Conservation (phyloP, 2,113 vertebrate species). For the Ciconia stormi region DNA sequence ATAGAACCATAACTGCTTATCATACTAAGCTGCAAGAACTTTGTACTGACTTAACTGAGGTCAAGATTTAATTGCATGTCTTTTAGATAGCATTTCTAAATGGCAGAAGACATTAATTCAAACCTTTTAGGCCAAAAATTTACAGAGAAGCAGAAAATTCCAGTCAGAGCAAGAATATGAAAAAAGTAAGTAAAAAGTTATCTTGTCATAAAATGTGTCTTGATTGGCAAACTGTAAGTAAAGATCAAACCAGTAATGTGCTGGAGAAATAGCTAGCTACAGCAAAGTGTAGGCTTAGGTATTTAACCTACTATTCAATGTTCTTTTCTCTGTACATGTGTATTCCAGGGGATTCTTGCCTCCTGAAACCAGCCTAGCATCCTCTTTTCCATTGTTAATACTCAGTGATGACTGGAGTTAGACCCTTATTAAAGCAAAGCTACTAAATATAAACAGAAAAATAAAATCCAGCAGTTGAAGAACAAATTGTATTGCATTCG, state of each 20-base stretch:
- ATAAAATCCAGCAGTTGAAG: not conserved
- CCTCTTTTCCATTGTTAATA: not conserved
- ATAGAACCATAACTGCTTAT: constrained; percentile 1
- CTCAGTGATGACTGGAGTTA: not conserved
- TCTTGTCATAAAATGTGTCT: not conserved
- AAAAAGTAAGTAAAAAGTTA: not conserved
- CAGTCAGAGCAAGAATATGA: not conserved
- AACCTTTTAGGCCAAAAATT: not conserved
- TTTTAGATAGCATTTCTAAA: constrained; percentile 14
- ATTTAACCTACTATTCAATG: not conserved
- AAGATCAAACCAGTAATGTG: not conserved
- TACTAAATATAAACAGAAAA: not conserved
- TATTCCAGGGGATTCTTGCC: not conserved
- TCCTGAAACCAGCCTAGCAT: not conserved
- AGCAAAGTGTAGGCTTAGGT: not conserved
- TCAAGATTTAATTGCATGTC: constrained; percentile 15
- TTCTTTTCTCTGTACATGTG: not conserved
- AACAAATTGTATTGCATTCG: not conserved
- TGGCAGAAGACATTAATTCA: not conserved
- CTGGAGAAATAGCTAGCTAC: not conserved
- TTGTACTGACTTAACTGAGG: constrained; percentile 1
- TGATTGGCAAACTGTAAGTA: not conserved
- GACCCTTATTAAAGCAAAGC: not conserved
- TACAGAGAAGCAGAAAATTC: not conserved
- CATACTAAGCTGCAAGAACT: not conserved